Conservation (phyloP, 2,113 vertebrate genomes). For the Leptobrachium ailaonicum region DNA sequence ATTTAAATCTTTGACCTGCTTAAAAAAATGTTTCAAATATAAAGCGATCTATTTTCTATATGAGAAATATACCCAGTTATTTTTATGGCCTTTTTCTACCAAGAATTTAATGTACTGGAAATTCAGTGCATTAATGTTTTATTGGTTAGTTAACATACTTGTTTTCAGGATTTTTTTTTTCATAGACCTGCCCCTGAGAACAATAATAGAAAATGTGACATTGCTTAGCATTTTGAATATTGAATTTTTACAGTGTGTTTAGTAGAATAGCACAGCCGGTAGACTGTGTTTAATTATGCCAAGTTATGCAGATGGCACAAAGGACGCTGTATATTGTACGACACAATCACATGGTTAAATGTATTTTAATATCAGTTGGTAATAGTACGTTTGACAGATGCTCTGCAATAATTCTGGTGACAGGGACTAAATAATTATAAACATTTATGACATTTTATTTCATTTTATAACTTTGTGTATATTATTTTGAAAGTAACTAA, state of each 20-base stretch:
- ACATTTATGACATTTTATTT: constrained; percentile 27
- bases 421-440: constrained; percentile 35
- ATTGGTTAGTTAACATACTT: constrained; percentile 32
- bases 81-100: too few relatives aligned
- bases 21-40: too few relatives aligned
- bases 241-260: constrained; percentile 45
- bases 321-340: background rate
- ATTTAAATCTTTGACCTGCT: too few relatives aligned
- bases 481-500: background rate
- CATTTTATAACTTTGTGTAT: background rate
- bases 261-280: constrained; percentile 18
- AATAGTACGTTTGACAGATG: constrained; percentile 42
- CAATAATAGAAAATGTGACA: constrained; percentile 24
- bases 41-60: too few relatives aligned
- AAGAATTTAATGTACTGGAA: constrained; percentile 31
- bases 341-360: constrained; percentile 35
- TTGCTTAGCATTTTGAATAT: constrained; percentile 38
- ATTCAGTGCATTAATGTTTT: constrained; percentile 35
- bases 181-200: constrained; percentile 36
- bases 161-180: constrained; percentile 31
- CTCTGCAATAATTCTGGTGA: constrained; percentile 38
- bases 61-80: too few relatives aligned
- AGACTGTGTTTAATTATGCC: constrained; percentile 12
- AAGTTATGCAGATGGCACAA: constrained; percentile 40
- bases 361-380: constrained; percentile 43